Conservation (phyloP, 2,888 invertebrate genomes). For the Seira ritae region DNA sequence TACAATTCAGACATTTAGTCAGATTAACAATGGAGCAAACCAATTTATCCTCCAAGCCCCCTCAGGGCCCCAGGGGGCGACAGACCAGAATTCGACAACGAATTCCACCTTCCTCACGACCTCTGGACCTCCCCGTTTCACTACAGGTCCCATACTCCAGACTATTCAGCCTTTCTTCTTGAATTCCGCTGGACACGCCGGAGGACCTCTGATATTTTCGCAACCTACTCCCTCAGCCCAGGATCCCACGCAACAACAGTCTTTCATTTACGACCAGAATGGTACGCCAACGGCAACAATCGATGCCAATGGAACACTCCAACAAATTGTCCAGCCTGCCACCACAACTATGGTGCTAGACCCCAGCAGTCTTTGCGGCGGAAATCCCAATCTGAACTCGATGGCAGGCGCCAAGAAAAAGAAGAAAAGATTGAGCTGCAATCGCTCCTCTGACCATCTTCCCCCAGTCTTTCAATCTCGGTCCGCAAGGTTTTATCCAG, state of each 20-base stretch:
- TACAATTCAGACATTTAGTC: constrained; percentile 47
- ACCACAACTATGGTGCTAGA: constrained; percentile 72
- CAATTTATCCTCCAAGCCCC: constrained; percentile 59
- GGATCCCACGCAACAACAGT: constrained; percentile 63
- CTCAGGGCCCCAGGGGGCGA: constrained; percentile 39
- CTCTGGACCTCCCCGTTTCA: constrained; percentile 56
- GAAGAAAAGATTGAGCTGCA: constrained; percentile 68
- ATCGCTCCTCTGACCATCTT: constrained; percentile 66
- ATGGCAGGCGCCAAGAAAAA: constrained; percentile 70
- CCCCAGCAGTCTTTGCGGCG: constrained; percentile 67
- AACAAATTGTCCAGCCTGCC: constrained; percentile 61
- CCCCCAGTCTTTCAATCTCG: constrained; percentile 73
- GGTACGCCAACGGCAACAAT: constrained; percentile 61
- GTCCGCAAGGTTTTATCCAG: constrained; percentile 70
- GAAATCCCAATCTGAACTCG: constrained; percentile 47
- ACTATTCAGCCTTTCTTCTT: constrained; percentile 72
- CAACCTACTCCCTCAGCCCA: constrained; percentile 62
- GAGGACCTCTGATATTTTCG: constrained; percentile 69
- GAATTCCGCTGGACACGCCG: constrained; percentile 66
- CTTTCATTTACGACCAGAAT: constrained; percentile 71
- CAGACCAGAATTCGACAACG: constrained; percentile 51
- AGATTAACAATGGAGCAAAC: constrained; percentile 28
- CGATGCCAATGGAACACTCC: constrained; percentile 56
- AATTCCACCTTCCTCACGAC: constrained; percentile 63
- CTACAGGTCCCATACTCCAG: constrained; percentile 67